Percentiles rank a stretch among this genome's conserved stretches.
Evolutionary conservation across 2,888 invertebrate genomes (phyloP).

Genomic region (Hyalella azteca): DNA sequence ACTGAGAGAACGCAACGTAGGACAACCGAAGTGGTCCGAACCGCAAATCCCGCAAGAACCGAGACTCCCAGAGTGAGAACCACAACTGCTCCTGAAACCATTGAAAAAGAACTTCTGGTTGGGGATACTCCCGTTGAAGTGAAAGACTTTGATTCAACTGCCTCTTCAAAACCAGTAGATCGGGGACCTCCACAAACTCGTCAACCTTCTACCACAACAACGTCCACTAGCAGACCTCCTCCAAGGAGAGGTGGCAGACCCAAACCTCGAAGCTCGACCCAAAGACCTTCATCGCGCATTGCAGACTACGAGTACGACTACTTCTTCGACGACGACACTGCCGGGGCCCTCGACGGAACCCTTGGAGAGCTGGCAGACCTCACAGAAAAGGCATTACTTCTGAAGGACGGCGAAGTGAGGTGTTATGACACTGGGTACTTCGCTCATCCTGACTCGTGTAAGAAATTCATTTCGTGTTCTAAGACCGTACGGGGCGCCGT

Average conservation of each 20-base stretch:
- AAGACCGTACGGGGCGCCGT: slow-evolving; percentile 75
- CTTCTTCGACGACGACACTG: slow-evolving; percentile 63
- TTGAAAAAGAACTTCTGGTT: not conserved
- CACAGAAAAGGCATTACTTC: slow-evolving; percentile 62
- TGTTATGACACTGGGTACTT: slow-evolving; percentile 90
- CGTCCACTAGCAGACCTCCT: not conserved
- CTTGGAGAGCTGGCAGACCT: slow-evolving; percentile 53
- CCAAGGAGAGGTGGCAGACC: slow-evolving; percentile 6
- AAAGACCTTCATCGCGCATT: slow-evolving; percentile 61
- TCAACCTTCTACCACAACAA: slow-evolving; percentile 44
- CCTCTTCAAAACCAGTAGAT: slow-evolving; percentile 61
- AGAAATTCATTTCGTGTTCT: slow-evolving; percentile 90
- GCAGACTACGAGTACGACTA: slow-evolving; percentile 76
- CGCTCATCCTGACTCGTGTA: slow-evolving; percentile 87
- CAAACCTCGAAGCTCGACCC: not conserved
- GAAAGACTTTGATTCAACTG: slow-evolving; percentile 61
- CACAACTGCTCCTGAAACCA: not conserved
- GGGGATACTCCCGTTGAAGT: slow-evolving; percentile 59
- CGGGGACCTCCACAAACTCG: slow-evolving; percentile 60
- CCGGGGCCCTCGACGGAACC: slow-evolving; percentile 67
- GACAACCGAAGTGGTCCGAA: not conserved
- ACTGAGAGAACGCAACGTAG: not conserved
- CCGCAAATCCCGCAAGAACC: not conserved
- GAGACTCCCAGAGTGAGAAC: not conserved
- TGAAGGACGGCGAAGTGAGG: slow-evolving; percentile 76